Base-by-base conservation (phyloP, 1,140 invertebrate genomes). In the Drosophila azteca region DNA sequence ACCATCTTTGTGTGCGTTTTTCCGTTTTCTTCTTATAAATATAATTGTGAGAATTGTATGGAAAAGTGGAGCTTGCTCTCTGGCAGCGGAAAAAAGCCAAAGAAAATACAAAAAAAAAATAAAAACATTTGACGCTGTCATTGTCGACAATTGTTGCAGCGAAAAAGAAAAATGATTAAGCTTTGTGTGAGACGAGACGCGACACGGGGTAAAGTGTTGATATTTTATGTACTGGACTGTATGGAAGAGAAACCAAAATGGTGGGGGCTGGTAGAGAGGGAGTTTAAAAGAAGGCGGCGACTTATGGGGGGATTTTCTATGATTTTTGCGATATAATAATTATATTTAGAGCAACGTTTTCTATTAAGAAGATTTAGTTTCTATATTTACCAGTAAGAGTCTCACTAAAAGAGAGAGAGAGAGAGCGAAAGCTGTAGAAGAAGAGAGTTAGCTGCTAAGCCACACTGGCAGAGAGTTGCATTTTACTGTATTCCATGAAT, bases 31-130 rank as follows among this genome's bases (percentile, higher is more conserved):
- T 67, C 39, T 78, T 66, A 50, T 69, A 51, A 75, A 83, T 84
- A 87, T 85, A 87, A 87, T 87, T 87, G 82, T 88, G 82, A 87
- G 82, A 87, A 87, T 79, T 87, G 76, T 83, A 58, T 77, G 74
- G 52, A 71, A 85, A 78, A 82, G 63, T 75, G 79, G 69, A 77
- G 76, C 70, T 79, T 20, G 46, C 51, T 69, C 5, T 44, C 44
- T 15, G 45, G 45, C 15, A 24, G 43, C 9, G 70, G 71, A 43
- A 73, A 75, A 73, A 74, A 75, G 39, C 70, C 70, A 31, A 31
- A 8, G 51, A 46, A 20, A 26, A 20, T 20, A 20, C 26, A 65
- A 58, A 74, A 75, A 53, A 57, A 39, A 3, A 24, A 17, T 50
- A 60, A 67, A 75, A 67, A 55, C 26, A 74, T 84, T 84, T 85